Evolutionary conservation across 1,140 invertebrate species (phyloP).

Genomic region (Zaprionus taronus): DNA sequence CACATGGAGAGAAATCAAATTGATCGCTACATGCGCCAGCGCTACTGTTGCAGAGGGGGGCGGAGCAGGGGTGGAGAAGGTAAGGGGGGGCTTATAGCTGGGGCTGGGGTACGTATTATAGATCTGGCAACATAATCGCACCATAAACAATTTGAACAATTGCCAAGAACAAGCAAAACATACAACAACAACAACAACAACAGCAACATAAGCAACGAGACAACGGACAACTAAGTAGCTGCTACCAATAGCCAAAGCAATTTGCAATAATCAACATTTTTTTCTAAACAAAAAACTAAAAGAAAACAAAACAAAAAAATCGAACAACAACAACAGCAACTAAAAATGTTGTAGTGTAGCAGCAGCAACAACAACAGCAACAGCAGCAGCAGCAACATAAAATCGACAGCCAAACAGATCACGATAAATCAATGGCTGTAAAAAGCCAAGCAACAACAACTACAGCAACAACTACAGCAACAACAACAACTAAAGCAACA

Average conservation of each 20-base stretch:
- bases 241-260: constrained; percentile 82
- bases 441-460: constrained; percentile 58
- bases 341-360: constrained; percentile 64
- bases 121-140: constrained; percentile 53
- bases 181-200: constrained; percentile 29
- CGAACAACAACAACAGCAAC: constrained; percentile 24
- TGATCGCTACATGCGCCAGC: constrained; percentile 30
- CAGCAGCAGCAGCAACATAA: constrained; percentile 60
- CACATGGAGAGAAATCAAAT: constrained; percentile 32
- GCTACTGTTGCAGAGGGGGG: constrained; percentile 2
- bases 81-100: constrained; percentile 12
- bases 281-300: constrained; percentile 58
- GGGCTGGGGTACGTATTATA: constrained; percentile 10
- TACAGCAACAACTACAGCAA: constrained; percentile 5
- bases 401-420: constrained; percentile 77
- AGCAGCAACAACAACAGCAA: constrained; percentile 31
- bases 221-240: constrained; percentile 79
- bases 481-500: not conserved
- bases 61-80: no score
- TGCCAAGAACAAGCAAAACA: constrained; percentile 68
- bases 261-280: constrained; percentile 83
- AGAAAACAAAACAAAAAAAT: constrained; percentile 40
- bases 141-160: constrained; percentile 75
- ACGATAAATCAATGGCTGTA: constrained; percentile 78
- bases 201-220: constrained; percentile 29